These are phyloP conservation scores for Sylvilagus bachmani DNA, from an alignment of 2,113 vertebrate species.

Conservation along the genomic window DNA sequence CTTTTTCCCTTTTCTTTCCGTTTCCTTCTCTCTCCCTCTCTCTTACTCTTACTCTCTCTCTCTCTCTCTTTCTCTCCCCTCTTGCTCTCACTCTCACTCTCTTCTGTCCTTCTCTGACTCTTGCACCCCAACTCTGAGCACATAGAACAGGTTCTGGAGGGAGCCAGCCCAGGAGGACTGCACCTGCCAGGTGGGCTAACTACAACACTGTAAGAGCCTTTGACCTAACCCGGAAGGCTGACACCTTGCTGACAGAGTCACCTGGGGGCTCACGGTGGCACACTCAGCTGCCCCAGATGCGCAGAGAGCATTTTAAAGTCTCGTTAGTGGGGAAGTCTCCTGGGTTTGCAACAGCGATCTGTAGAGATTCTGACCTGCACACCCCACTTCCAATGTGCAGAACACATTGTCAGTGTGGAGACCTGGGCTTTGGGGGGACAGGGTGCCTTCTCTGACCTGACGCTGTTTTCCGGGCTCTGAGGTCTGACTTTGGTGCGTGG, in stretches of 20 bases:
- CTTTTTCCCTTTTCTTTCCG: background rate
- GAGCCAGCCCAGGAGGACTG: background rate
- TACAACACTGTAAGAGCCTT: background rate
- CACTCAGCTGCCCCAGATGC: background rate
- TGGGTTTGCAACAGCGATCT: background rate
- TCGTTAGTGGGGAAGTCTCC: background rate
- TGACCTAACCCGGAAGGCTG: background rate
- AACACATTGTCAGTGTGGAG: conserved; percentile 10
- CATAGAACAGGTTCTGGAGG: background rate
- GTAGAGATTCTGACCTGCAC: background rate
- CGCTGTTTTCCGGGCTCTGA: background rate
- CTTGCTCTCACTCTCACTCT: background rate
- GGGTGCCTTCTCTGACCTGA: background rate
- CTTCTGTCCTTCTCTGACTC: background rate
- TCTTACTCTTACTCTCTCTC: too few relatives aligned
- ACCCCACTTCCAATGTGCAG: background rate
- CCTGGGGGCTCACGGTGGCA: background rate
- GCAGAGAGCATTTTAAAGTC: background rate
- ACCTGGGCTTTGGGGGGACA: background rate
- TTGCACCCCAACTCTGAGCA: background rate
- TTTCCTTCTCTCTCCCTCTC: background rate
- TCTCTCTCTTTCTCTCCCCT: too few relatives aligned
- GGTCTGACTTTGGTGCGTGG: background rate
- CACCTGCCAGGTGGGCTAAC: background rate
- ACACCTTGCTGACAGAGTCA: background rate